phyloP scores from a whole-genome alignment of 2,797 vertebrate species.

The Pangasius djambal region DNA sequence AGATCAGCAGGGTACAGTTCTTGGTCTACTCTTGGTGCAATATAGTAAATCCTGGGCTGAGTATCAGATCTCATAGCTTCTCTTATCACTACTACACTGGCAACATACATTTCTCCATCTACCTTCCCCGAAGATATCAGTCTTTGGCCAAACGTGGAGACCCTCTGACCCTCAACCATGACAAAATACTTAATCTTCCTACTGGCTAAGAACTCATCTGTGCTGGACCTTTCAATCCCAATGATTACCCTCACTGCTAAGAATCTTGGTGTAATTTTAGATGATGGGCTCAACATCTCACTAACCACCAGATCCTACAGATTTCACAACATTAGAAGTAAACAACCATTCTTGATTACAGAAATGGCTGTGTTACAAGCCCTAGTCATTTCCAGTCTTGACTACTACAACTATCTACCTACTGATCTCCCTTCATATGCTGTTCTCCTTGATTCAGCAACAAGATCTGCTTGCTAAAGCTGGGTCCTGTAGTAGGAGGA shows the following conservation, averaged over 20 bases:
- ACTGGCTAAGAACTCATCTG: background rate
- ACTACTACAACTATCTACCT: background rate
- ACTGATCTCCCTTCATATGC: background rate
- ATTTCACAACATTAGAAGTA: background rate
- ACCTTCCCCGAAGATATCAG: background rate
- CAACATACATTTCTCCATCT: background rate
- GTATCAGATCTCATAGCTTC: background rate
- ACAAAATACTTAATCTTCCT: background rate
- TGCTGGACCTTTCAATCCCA: background rate
- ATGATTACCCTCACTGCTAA: background rate
- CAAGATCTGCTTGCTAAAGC: background rate
- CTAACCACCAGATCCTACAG: background rate
- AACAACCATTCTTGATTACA: background rate
- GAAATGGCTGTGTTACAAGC: background rate
- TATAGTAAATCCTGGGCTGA: background rate
- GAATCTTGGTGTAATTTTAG: background rate
- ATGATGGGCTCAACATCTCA: background rate
- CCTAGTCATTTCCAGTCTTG: background rate
- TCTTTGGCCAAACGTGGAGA: background rate
- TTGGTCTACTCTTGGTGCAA: background rate
- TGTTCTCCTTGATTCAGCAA: too few species aligned
- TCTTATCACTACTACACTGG: background rate
- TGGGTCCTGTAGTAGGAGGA: background rate
- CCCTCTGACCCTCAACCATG: background rate
- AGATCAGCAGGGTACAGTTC: background rate